phyloP scores from a whole-genome alignment of 1,140 invertebrate species.

The Drosophila tsacasi region DNA sequence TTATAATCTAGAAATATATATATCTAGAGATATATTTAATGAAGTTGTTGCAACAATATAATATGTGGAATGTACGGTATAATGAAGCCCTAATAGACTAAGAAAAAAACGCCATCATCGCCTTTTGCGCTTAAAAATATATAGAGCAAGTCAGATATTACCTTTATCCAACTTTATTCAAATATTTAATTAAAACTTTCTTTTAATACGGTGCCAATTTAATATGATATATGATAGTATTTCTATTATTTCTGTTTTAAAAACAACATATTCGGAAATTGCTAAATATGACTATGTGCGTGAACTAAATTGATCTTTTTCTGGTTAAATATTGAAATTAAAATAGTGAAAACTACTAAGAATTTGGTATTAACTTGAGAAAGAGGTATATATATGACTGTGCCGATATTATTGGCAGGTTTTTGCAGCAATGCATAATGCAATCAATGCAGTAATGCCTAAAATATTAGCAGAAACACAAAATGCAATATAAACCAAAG shows the following conservation, averaged over 20 bases:
- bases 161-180: neutral
- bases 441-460: conserved; percentile 29
- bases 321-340: conserved; percentile 1
- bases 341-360: conserved; percentile 7
- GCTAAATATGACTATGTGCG: conserved; percentile 1
- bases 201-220: neutral
- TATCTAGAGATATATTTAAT: conserved; percentile 12
- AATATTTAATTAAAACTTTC: neutral
- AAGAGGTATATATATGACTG: conserved; percentile 38
- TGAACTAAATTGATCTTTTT: neutral
- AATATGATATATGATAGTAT: neutral
- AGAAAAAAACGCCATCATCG: conserved; percentile 5
- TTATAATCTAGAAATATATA: neutral
- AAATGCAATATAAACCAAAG: conserved; percentile 60
- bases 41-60: conserved; percentile 1
- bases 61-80: conserved; percentile 1
- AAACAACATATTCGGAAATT: conserved; percentile 2
- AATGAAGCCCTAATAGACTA: neutral
- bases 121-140: neutral
- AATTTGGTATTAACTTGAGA: conserved; percentile 27
- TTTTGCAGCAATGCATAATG: conserved; percentile 39
- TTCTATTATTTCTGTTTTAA: neutral
- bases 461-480: conserved; percentile 51
- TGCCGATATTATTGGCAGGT: conserved; percentile 21
- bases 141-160: neutral